These are phyloP conservation scores for Papilio glaucus DNA, from an alignment of 1,140 invertebrate species.

Conservation along the genomic window DNA sequence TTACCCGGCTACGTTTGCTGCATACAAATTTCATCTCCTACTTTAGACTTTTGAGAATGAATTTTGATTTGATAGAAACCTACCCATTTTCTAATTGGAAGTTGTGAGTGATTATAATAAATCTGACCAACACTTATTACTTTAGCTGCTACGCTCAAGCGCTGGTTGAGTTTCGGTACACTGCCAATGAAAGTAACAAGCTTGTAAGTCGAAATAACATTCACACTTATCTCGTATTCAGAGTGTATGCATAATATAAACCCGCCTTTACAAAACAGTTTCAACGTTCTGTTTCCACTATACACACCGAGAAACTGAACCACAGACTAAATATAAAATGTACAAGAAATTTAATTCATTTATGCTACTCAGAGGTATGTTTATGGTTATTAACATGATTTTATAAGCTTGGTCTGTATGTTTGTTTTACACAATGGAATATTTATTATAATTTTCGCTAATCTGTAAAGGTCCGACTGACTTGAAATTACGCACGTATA, in stretches of 20 bases:
- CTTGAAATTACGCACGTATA: too few relatives aligned
- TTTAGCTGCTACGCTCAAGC: not conserved
- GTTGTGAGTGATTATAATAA: not conserved
- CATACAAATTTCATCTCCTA: too few relatives aligned
- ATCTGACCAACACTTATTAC: constrained; percentile 9
- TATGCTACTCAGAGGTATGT: constrained; percentile 5
- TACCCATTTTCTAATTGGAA: too few relatives aligned
- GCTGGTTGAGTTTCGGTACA: not conserved
- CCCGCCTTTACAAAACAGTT: constrained; percentile 37
- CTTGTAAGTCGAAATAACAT: constrained; percentile 33
- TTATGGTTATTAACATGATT: too few relatives aligned
- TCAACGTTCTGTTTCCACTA: constrained; percentile 30
- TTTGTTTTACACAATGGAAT: too few relatives aligned
- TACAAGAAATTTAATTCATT: constrained; percentile 17
- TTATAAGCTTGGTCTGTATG: too few relatives aligned
- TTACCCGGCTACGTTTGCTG: too few relatives aligned
- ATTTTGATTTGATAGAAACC: too few relatives aligned
- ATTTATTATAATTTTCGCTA: too few relatives aligned
- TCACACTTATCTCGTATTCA: constrained; percentile 39
- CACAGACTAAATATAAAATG: constrained; percentile 33
- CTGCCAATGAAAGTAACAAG: constrained; percentile 32
- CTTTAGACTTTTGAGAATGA: too few relatives aligned
- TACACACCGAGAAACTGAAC: constrained; percentile 26
- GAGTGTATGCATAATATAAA: constrained; percentile 36
- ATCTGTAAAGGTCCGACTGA: too few relatives aligned